Evolutionary conservation across 2,888 invertebrate genomes (phyloP).

Genomic region (Chymomyza procnemis): DNA sequence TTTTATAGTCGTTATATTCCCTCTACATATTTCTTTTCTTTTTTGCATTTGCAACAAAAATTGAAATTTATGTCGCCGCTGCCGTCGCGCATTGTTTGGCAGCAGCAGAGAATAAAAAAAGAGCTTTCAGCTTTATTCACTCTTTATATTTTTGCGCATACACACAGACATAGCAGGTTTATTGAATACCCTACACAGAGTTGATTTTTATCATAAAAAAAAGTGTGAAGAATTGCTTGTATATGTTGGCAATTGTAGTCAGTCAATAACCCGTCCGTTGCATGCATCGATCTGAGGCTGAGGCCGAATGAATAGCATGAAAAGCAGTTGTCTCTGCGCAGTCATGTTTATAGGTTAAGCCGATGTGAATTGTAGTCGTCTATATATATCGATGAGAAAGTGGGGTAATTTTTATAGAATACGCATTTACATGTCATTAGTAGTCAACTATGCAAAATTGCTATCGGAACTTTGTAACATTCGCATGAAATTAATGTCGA

Average conservation of each 20-base stretch:
- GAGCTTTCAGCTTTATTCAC: constrained; percentile 16
- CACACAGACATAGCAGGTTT: constrained; percentile 27
- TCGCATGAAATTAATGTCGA: not conserved
- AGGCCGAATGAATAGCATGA: not conserved
- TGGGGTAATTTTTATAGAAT: not conserved
- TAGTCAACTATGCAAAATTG: not conserved
- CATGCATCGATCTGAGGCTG: constrained; percentile 11
- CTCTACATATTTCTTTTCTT: constrained; percentile 14
- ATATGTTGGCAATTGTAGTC: constrained; percentile 12
- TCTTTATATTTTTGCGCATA: constrained; percentile 27
- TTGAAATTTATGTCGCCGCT: constrained; percentile 66
- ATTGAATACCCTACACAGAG: constrained; percentile 40
- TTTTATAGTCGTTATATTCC: constrained; percentile 5
- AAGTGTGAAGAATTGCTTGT: not conserved
- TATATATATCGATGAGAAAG: not conserved
- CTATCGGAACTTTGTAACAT: not conserved
- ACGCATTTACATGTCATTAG: not conserved
- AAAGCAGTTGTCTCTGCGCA: not conserved
- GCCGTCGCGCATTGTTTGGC: constrained; percentile 38
- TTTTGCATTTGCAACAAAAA: constrained; percentile 61
- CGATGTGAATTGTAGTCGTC: not conserved
- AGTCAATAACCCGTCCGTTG: constrained; percentile 10
- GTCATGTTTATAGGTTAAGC: not conserved
- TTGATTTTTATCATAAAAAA: not conserved
- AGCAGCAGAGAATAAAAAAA: constrained; percentile 25